Conservation (phyloP, 2,113 vertebrate species). For the Uropsilus gracilis region DNA sequence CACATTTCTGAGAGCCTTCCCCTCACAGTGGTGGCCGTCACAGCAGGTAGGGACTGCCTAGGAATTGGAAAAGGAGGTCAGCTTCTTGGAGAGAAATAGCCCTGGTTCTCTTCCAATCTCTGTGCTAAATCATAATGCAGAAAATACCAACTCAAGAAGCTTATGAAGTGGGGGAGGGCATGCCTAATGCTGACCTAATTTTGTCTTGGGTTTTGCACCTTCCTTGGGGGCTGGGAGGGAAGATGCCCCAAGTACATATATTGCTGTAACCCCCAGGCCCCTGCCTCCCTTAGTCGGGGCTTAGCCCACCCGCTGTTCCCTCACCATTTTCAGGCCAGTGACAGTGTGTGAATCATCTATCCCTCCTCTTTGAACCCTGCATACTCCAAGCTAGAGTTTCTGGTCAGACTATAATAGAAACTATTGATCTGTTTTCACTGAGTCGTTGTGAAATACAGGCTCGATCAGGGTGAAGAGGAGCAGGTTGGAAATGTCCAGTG, state of each 20-base stretch:
- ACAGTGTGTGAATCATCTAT: not conserved
- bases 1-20: conserved; percentile 90
- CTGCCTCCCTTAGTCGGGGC: not conserved
- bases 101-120: not conserved
- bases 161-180: conserved; percentile 17
- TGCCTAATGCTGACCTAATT: conserved; percentile 4
- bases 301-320: not conserved
- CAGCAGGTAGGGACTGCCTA: conserved; percentile 87
- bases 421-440: conserved; percentile 65
- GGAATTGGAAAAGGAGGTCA: not conserved
- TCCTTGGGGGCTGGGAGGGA: not conserved
- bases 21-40: conserved; percentile 93
- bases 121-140: not conserved
- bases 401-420: conserved; percentile 49
- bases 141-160: not conserved
- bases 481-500: not conserved
- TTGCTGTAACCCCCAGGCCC: not conserved
- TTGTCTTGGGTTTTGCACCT: not conserved
- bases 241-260: not conserved
- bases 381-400: conserved; percentile 63
- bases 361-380: not conserved
- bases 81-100: not conserved
- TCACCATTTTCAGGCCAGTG: not conserved
- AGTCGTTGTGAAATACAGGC: conserved; percentile 46
- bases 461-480: not conserved